These are phyloP conservation scores for Girardinus metallicus DNA, from an alignment of 2,797 vertebrate species.

Conservation along the genomic window DNA sequence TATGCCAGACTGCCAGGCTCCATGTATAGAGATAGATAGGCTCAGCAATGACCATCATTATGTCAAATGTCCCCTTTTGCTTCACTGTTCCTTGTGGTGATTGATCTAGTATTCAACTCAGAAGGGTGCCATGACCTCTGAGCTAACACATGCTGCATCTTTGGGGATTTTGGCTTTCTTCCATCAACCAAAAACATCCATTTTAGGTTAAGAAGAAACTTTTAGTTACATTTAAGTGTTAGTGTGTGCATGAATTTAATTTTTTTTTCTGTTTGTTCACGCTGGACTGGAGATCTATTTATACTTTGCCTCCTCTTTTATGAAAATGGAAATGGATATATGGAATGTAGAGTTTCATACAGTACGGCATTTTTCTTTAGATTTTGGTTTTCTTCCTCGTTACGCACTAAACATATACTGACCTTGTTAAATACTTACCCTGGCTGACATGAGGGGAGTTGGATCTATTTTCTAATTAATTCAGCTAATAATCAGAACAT, in stretches of 20 bases:
- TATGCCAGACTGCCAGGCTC: slow-evolving; percentile 77
- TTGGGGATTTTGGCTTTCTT: background rate
- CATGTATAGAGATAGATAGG: slow-evolving; percentile 58
- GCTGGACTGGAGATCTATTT: background rate
- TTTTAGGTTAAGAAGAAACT: background rate
- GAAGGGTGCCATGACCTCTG: slow-evolving; percentile 32
- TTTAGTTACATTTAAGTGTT: background rate
- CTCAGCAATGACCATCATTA: slow-evolving; percentile 72
- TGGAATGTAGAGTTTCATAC: background rate
- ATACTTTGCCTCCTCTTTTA: background rate
- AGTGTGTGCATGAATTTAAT: background rate
- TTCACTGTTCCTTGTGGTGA: slow-evolving; percentile 56
- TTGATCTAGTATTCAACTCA: slow-evolving; percentile 69
- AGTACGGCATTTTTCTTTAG: background rate
- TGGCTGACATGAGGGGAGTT: background rate
- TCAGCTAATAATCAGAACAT: background rate
- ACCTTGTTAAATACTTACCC: background rate
- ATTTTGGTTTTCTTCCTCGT: background rate
- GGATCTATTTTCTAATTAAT: background rate
- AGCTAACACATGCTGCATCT: slow-evolving; percentile 14
- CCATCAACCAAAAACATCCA: background rate
- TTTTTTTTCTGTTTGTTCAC: background rate
- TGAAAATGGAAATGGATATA: background rate
- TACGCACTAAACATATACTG: background rate
- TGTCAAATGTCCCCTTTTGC: slow-evolving; percentile 59